Percentiles rank a stretch among this genome's conserved stretches.
phyloP scores from a whole-genome alignment of 1,140 invertebrate genomes.

The Drosophila elegans region DNA sequence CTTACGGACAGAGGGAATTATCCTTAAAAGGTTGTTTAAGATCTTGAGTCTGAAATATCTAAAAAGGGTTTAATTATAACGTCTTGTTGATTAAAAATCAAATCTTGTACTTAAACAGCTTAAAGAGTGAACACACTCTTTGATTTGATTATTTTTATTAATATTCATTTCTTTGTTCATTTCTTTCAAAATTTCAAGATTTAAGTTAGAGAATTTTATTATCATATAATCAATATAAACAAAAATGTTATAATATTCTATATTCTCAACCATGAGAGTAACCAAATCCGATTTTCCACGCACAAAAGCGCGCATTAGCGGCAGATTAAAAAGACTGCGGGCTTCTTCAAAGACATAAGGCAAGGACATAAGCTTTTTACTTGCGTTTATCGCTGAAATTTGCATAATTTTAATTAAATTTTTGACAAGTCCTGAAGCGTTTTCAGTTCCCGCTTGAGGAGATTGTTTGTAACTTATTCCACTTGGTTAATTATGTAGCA shows the following conservation, averaged over 20 bases:
- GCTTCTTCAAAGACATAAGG: slow-evolving; percentile 11
- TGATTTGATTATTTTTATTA: too few species aligned
- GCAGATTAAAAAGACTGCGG: slow-evolving; percentile 21
- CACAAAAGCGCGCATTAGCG: slow-evolving; percentile 28
- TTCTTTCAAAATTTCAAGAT: not conserved
- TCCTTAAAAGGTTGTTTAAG: not conserved
- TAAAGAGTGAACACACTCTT: too few species aligned
- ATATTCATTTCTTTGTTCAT: too few species aligned
- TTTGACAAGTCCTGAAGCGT: slow-evolving; percentile 19
- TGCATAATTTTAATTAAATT: slow-evolving; percentile 74
- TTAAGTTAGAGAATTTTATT: too few species aligned
- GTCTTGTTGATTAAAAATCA: too few species aligned
- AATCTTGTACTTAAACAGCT: too few species aligned
- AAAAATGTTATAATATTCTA: not conserved
- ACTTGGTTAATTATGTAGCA: not conserved
- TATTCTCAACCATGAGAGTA: not conserved
- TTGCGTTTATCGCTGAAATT: slow-evolving; percentile 43
- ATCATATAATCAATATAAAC: too few species aligned
- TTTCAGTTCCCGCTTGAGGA: slow-evolving; percentile 30
- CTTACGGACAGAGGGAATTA: not conserved
- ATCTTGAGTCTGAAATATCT: not conserved
- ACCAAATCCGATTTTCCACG: slow-evolving; percentile 10
- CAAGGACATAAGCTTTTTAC: slow-evolving; percentile 36
- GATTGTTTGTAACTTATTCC: not conserved
- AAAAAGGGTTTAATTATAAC: too few species aligned